phyloP scores from a whole-genome alignment of 1,140 invertebrate genomes.

The Macrotrachela quadricornifera region DNA sequence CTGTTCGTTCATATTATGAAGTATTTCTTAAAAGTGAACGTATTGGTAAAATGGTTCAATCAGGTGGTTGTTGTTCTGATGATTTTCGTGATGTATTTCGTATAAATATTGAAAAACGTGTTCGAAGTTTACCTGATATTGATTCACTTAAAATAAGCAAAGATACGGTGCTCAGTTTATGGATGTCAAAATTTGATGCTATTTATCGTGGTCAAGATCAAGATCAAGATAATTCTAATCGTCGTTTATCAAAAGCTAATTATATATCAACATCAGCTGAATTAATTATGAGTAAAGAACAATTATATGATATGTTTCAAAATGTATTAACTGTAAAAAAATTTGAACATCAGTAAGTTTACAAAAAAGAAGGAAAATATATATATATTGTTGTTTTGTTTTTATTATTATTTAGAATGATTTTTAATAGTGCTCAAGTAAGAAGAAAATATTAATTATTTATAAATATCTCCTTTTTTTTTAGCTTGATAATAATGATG shows the following conservation, averaged over 20 bases:
- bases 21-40: conserved; percentile 90
- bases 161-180: conserved; percentile 90
- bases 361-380: too few species aligned
- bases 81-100: conserved; percentile 96
- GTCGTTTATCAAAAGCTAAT: not conserved
- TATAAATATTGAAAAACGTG: conserved; percentile 86
- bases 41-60: conserved; percentile 77
- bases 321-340: conserved; percentile 81
- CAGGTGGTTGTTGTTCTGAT: conserved; percentile 84
- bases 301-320: conserved; percentile 98
- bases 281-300: conserved; percentile 39
- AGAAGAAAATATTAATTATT: too few species aligned
- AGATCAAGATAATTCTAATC: not conserved
- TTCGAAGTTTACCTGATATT: conserved; percentile 88
- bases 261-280: conserved; percentile 19
- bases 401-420: too few species aligned
- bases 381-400: too few species aligned
- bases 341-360: conserved; percentile 72
- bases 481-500: conserved; percentile 90
- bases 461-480: conserved; percentile 4
- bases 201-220: conserved; percentile 64
- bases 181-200: conserved; percentile 98
- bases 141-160: conserved; percentile 72
- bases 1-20: conserved; percentile 86
- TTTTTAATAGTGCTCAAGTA: too few species aligned